A percentile compares a stretch with the other conserved stretches of the same genome.
Evolutionary conservation across 2,888 invertebrate species (phyloP).

Genomic region (Ganaspis brasiliensis): DNA sequence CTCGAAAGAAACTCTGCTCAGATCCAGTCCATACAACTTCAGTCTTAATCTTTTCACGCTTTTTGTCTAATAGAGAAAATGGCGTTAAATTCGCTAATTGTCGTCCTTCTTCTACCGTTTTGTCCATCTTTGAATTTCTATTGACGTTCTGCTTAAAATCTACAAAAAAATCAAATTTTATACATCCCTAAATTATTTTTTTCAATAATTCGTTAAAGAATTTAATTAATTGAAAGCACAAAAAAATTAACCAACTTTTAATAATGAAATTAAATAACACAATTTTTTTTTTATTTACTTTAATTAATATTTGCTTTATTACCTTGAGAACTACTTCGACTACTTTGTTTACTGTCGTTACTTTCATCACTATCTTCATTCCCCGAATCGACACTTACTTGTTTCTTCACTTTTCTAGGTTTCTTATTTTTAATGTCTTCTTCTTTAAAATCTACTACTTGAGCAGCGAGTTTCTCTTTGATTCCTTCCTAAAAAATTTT

Average conservation of each 20-base stretch:
- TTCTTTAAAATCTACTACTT: slow-evolving; percentile 83
- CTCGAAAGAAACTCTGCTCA: slow-evolving; percentile 95
- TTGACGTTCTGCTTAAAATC: slow-evolving; percentile 66
- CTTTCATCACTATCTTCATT: slow-evolving; percentile 97
- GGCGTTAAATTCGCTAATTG: slow-evolving; percentile 81
- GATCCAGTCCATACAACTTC: slow-evolving; percentile 93
- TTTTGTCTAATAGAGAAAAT: slow-evolving; percentile 81
- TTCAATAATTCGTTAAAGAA: too few relatives aligned
- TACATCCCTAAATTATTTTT: too few relatives aligned
- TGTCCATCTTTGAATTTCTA: slow-evolving; percentile 75
- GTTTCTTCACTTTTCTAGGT: slow-evolving; percentile 84
- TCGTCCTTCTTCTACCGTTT: slow-evolving; percentile 71
- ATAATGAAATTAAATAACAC: too few relatives aligned
- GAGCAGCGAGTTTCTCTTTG: slow-evolving; percentile 89
- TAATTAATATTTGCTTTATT: slow-evolving; percentile 24
- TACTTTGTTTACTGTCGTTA: slow-evolving; percentile 92
- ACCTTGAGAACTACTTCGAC: slow-evolving; percentile 82
- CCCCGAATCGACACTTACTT: slow-evolving; percentile 90
- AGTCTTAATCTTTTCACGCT: slow-evolving; percentile 80
- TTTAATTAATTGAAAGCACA: too few relatives aligned
- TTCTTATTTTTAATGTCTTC: slow-evolving; percentile 81
- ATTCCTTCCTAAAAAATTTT: slow-evolving; percentile 89
- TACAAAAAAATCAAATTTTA: neutral
- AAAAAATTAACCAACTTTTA: too few relatives aligned
- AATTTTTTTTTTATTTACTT: too few relatives aligned